phyloP scores from a whole-genome alignment of 2,797 vertebrate species.

The Sylvilagus floridanus region DNA sequence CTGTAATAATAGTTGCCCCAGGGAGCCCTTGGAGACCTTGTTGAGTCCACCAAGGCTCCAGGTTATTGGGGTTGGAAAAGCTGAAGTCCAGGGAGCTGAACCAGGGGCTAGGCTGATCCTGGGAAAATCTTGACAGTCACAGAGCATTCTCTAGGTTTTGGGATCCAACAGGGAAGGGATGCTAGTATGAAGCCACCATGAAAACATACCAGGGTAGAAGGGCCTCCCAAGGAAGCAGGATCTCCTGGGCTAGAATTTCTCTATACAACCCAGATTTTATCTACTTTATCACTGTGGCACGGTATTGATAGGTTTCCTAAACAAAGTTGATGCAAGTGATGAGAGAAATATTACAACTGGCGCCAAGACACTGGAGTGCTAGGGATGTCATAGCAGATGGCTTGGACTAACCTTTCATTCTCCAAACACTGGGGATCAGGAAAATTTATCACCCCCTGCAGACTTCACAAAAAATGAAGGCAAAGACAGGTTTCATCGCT shows the following conservation, averaged over 20 bases:
- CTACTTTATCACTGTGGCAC: neutral
- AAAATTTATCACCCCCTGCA: neutral
- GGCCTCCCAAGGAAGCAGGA: neutral
- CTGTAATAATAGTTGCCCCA: neutral
- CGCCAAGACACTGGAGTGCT: neutral
- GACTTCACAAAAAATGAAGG: neutral
- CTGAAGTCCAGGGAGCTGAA: neutral
- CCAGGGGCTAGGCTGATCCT: neutral
- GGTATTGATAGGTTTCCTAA: neutral
- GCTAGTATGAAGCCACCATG: neutral
- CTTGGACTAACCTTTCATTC: neutral
- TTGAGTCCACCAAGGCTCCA: neutral
- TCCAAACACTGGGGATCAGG: neutral
- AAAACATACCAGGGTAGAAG: neutral
- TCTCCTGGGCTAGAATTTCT: neutral
- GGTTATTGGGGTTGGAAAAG: neutral
- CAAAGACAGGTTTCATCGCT: neutral
- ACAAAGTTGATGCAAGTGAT: neutral
- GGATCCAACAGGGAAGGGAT: neutral
- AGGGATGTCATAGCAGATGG: neutral
- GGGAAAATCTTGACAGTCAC: neutral
- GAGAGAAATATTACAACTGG: accelerated
- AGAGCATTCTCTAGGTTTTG: neutral
- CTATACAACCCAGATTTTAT: neutral
- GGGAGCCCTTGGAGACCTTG: conserved; percentile 11